Conservation (phyloP, 2,888 invertebrate genomes). For the Cataglyphis altisquamis region DNA sequence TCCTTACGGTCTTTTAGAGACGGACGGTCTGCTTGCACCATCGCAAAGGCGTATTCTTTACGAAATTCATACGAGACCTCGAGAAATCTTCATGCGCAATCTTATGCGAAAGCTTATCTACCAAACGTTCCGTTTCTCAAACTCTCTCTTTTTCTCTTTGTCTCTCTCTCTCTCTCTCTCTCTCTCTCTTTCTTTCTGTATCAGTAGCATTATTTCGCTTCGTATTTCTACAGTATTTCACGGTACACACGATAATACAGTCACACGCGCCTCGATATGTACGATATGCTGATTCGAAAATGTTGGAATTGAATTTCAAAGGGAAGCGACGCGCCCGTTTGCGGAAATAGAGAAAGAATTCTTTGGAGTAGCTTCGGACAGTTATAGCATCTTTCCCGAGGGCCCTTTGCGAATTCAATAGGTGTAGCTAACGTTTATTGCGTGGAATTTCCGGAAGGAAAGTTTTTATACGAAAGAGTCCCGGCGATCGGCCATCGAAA, state of each 20-base stretch:
- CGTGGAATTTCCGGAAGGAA: conserved; percentile 48
- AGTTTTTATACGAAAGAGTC: conserved; percentile 17
- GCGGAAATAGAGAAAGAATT: conserved; percentile 29
- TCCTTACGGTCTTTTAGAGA: not conserved
- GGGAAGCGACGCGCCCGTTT: conserved; percentile 35
- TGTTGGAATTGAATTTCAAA: conserved; percentile 60
- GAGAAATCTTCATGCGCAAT: conserved; percentile 36
- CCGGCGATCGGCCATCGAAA: not conserved
- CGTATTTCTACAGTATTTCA: conserved; percentile 25
- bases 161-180: too few species aligned
- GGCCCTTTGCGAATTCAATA: conserved; percentile 62
- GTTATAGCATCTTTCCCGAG: conserved; percentile 38
- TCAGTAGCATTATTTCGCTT: conserved; percentile 1
- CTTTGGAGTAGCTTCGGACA: conserved; percentile 26
- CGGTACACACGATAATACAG: conserved; percentile 35
- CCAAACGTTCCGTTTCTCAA: conserved; percentile 16
- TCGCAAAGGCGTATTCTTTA: conserved; percentile 27
- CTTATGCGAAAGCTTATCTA: conserved; percentile 10
- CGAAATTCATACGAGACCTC: conserved; percentile 27
- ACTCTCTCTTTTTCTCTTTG: not conserved
- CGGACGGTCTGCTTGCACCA: not conserved
- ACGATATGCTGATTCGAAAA: conserved; percentile 57
- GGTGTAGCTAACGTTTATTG: conserved; percentile 62
- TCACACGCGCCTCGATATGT: conserved; percentile 42
- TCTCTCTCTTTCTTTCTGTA: not conserved